A percentile compares a stretch with the other conserved stretches of the same genome.
Evolutionary conservation across 2,888 invertebrate genomes (phyloP).

Genomic region (Drosophila colorata): DNA sequence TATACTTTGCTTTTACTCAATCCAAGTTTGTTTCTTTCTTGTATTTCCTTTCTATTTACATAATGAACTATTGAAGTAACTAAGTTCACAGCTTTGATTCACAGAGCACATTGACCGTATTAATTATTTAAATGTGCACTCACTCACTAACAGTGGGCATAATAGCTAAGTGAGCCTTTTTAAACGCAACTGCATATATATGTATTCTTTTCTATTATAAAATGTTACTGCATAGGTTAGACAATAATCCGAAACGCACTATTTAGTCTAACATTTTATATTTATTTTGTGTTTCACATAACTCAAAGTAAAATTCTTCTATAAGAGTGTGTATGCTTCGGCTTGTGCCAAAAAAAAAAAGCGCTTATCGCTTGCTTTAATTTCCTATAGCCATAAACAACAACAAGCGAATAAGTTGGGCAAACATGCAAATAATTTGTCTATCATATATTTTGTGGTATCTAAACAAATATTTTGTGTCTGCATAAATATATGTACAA

Average conservation of each 20-base stretch:
- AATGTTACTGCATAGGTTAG: too few relatives aligned
- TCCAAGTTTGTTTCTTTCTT: not conserved
- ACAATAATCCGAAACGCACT: too few relatives aligned
- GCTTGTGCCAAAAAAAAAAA: not conserved
- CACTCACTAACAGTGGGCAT: not conserved
- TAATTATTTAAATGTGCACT: constrained; percentile 45
- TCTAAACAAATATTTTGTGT: constrained; percentile 12
- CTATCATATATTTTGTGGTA: constrained; percentile 4
- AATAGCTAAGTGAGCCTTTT: not conserved
- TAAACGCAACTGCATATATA: not conserved
- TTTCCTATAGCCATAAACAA: constrained; percentile 37
- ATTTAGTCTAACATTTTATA: too few relatives aligned
- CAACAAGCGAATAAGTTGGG: constrained; percentile 8
- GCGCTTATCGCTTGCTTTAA: constrained; percentile 7
- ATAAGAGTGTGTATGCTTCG: constrained; percentile 28
- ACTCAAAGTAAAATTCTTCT: not conserved
- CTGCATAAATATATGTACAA: not conserved
- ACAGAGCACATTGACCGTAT: constrained; percentile 55
- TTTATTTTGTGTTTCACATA: too few relatives aligned
- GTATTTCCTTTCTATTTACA: constrained; percentile 13
- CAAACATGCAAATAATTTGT: constrained; percentile 31
- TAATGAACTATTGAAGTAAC: constrained; percentile 33
- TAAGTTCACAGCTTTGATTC: constrained; percentile 16
- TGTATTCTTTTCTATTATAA: too few relatives aligned
- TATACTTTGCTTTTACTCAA: not conserved